Evolutionary conservation across 2,888 invertebrate genomes (phyloP), one percentile per base, ranked within the genome.

Genomic region (Argyresthia albistria): DNA sequence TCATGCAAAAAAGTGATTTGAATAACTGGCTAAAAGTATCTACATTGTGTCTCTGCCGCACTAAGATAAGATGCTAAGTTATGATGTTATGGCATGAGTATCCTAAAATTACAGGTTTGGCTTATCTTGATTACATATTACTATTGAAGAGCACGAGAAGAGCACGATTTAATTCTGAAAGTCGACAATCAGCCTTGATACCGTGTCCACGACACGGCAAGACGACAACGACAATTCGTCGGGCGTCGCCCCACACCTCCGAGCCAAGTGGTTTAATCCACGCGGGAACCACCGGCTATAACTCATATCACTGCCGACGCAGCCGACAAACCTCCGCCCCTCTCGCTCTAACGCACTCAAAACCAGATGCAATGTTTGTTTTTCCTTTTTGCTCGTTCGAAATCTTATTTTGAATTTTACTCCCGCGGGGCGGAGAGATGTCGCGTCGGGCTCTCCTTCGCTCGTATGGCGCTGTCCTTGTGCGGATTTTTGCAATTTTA

Each of bases 351-450:
- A 73, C 83, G 62, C 74, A 73, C 79, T 80, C 76, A 74, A 80
- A 81, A 77, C 76, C n/a, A 35, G 39, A 46, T 72, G 73, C 65
- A 62, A 65, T 76, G 77, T 82, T 81, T 81, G 78, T 81, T 84
- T 82, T 81, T 81, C 80, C 76, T 82, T 86, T 82, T 83, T 74
- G 76, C 75, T 80, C 77, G 76, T 81, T 83, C 78, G 80, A 83
- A 86, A 82, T 84, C 83, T 86, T 86, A 84, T 86, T 87, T 84
- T 80, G 80, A 83, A 82, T 80, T 84, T 83, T 83, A 83, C 82
- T 82, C 79, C 74, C 71, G 73, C 76, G 86, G 88, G 88, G 88
- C 88, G 88, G 80, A 86, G 76, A 73, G 78, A 74, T 84, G 88
- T 88, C 89, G 89, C 88, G 89, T 87, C 87, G 79, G 80, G 79